phyloP scores from a whole-genome alignment of 1,140 invertebrate genomes.

The Drosophila guanche region DNA sequence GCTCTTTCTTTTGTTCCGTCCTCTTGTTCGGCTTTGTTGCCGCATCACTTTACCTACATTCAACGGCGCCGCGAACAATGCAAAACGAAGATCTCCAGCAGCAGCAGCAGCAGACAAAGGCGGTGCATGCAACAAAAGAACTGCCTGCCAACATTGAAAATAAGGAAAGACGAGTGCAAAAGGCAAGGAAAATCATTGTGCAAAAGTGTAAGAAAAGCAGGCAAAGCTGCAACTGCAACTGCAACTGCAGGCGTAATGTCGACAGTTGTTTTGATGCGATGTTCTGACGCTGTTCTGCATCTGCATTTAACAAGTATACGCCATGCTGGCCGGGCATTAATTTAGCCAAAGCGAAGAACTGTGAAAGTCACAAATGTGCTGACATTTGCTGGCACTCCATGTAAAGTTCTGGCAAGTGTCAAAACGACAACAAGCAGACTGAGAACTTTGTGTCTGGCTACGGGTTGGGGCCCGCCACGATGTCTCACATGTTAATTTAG shows the following conservation, averaged over 20 bases:
- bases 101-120: slow-evolving; percentile 50
- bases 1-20: slow-evolving; percentile 20
- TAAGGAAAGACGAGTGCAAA: slow-evolving; percentile 11
- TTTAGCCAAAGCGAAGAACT: slow-evolving; percentile 41
- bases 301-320: slow-evolving; percentile 74
- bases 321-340: slow-evolving; percentile 73
- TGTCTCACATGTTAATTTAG: slow-evolving; percentile 71
- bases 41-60: slow-evolving; percentile 60
- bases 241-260: slow-evolving; percentile 34
- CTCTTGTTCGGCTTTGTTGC: slow-evolving; percentile 1
- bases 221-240: slow-evolving; percentile 1
- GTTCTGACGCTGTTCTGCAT: slow-evolving; percentile 33
- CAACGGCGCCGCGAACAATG: slow-evolving; percentile 39
- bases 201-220: slow-evolving; percentile 10
- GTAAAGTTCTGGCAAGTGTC: slow-evolving; percentile 58
- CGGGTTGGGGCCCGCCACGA: slow-evolving; percentile 14
- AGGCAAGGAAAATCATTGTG: slow-evolving; percentile 9
- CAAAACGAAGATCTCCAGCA: slow-evolving; percentile 14
- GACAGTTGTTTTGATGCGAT: slow-evolving; percentile 36
- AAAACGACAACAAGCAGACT: slow-evolving; percentile 25
- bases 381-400: slow-evolving; percentile 66
- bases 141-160: slow-evolving; percentile 44
- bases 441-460: slow-evolving; percentile 21
- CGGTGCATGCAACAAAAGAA: slow-evolving; percentile 29
- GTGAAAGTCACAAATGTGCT: slow-evolving; percentile 67